Evolutionary conservation across 2,888 invertebrate species (phyloP), one percentile per base, ranked within the genome.

Genomic region (Lithophane ornitopus): DNA sequence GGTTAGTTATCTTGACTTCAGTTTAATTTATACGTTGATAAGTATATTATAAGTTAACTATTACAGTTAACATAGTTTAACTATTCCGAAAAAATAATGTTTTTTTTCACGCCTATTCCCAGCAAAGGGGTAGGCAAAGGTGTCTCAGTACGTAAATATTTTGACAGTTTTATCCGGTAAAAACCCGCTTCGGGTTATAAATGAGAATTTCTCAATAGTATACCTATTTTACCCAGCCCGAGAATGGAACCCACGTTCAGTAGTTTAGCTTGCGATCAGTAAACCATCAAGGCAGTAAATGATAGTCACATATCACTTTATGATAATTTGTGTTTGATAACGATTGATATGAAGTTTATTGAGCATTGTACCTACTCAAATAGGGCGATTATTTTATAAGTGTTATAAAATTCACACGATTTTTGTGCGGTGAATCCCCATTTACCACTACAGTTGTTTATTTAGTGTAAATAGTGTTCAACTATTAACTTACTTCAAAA

Each of bases 271-370:
- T 19, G 19, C 6, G 1, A 19, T 22, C 2, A 70, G 4, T 44
- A 19, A 9, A n/a, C 3, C 6, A 49, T n/a, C 26, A 11, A 28
- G 7, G 7, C 4, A 16, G 2, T 19, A 11, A 41, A 41, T 11
- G 22, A 39, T 19, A 22, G 19, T 28, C 52, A 71, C 16, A 16
- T 8, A 49, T n/a, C 3, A 22, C 8, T 46, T 28, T 39, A 39
- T 58, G 44, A 74, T 4, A 49, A 22, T 28, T 3, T 56, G 3
- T 58, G 14, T 26, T 46, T 39, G 22, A 74, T 59, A 16, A 16
- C 3, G 2, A 72, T 19, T 14, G 39, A 39, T 74, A 74, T 59
- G 26, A 41, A 74, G 58, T 39, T 58, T 49, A 28, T 74, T 39
- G 12, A 39, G 46, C 1, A 8, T 16, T n/a, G 34, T 34, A 34